Percentiles rank a stretch among this genome's conserved stretches.
These are phyloP conservation scores for Chalcis sispes DNA, from an alignment of 2,888 invertebrate genomes.

Conservation along the genomic window DNA sequence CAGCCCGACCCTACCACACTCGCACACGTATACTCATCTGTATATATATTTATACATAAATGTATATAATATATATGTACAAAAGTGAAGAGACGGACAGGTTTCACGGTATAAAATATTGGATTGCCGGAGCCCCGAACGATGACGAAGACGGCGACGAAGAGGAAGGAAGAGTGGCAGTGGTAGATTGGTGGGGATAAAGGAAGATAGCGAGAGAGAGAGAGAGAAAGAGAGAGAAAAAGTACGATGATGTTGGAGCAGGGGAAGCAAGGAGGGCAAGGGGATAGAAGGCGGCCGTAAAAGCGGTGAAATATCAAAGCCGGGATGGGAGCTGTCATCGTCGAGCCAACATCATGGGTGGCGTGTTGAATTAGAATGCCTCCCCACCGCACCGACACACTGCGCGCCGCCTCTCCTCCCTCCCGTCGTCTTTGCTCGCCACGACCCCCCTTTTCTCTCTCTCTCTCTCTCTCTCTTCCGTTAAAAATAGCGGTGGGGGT, in stretches of 20 bases:
- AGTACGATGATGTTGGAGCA: conserved; percentile 61
- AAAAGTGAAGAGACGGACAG: conserved; percentile 70
- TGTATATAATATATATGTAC: neutral
- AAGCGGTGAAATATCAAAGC: conserved; percentile 76
- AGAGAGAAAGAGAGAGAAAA: neutral
- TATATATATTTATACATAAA: neutral
- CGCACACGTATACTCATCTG: conserved; percentile 72
- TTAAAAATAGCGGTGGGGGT: neutral
- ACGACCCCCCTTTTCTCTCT: conserved; percentile 71
- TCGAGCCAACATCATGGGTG: conserved; percentile 77
- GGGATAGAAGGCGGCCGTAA: conserved; percentile 64
- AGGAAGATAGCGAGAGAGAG: conserved; percentile 1
- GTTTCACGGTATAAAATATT: conserved; percentile 71
- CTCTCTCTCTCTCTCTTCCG: conserved; percentile 49
- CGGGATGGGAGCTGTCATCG: conserved; percentile 77
- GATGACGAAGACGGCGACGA: conserved; percentile 58
- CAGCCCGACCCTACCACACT: conserved; percentile 72
- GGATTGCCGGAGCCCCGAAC: conserved; percentile 3
- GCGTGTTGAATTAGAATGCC: conserved; percentile 77
- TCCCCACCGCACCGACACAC: conserved; percentile 68
- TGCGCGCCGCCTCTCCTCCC: conserved; percentile 74
- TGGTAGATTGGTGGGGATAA: conserved; percentile 40
- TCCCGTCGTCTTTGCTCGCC: conserved; percentile 60
- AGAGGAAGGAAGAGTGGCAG: conserved; percentile 56
- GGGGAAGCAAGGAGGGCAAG: conserved; percentile 64